Base-by-base conservation (phyloP, 2,113 vertebrate genomes). In the Sturnira hondurensis region DNA sequence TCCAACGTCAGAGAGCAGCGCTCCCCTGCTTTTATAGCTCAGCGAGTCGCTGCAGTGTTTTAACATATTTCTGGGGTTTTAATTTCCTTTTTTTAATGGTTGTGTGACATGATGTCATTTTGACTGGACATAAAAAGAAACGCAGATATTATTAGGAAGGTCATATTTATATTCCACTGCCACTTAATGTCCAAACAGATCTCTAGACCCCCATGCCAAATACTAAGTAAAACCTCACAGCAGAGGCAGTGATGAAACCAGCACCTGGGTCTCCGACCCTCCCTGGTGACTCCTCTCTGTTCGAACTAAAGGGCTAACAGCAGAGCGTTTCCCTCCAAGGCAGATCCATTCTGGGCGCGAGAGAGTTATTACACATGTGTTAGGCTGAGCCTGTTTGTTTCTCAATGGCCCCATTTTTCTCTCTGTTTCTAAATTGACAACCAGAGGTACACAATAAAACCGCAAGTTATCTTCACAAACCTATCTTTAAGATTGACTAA, bases 81-180 rank as follows among this genome's bases (percentile, higher is more conserved):
- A 96, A 96, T 98, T 97, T 97, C 97, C 96, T 96, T 96, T 96
- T 98, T 96, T 96, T 96, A 98, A 97, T 95, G 63, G 88, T 86
- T 93, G 24, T 80, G 50, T 95, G 94, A 93, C 83, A 96, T 93
- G 61, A 96, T 54, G 77, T 86, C 36, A 89, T 96, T 95, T 90
- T 97, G 92, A 98, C 91, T 96, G 24, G 58, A 97, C 97, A 96
- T 87, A 96, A 88, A 95, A 98, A 97, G 88, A 97, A 97, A 95
- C 19, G 90, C 89, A 94, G 95, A 91, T 97, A 97, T 81, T 91
- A 1, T 78, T 89, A 1, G 95, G 96, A 98, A 97, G 81, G 91
- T 68, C 96, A 96, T 97, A 97, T 95, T 96, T 96, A 14, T 89
- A 78, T 96, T 97, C 97, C 76, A 93, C 82, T 95, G 97, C 89